Percentiles rank a stretch among this genome's conserved stretches.
Conservation (phyloP, 2,113 vertebrate genomes). For the Poeciliopsis turrubarensis region DNA sequence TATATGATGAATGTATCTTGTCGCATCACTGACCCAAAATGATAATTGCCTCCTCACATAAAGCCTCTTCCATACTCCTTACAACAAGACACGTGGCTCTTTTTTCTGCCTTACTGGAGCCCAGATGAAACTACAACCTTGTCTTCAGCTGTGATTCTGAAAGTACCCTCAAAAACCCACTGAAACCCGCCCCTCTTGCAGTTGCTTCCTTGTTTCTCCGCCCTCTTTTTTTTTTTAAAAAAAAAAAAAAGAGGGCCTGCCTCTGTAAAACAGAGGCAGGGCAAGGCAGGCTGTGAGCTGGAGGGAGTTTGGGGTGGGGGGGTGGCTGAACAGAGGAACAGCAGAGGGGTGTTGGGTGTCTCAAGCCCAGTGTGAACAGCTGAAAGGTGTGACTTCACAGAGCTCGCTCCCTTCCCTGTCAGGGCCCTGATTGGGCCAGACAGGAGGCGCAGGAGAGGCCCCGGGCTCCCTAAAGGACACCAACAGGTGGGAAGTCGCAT, state of each 20-base stretch:
- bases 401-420: constrained; percentile 84
- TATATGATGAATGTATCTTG: background rate
- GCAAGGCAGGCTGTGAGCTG: constrained; percentile 38
- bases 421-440: constrained; percentile 92
- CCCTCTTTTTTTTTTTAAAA: constrained; percentile 26
- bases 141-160: constrained; percentile 68
- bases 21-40: background rate
- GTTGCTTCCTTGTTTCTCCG: constrained; percentile 67
- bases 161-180: constrained; percentile 49
- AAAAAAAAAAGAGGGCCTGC: constrained; percentile 23
- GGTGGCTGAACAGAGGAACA: constrained; percentile 44
- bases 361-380: constrained; percentile 87
- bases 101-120: constrained; percentile 17
- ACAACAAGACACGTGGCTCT: constrained; percentile 16
- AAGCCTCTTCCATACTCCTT: background rate
- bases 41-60: background rate
- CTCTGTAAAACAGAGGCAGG: constrained; percentile 65
- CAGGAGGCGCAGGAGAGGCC: constrained; percentile 89
- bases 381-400: constrained; percentile 93
- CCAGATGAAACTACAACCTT: constrained; percentile 55
- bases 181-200: constrained; percentile 68
- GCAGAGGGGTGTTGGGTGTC: constrained; percentile 81
- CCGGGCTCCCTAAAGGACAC: constrained; percentile 89
- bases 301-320: constrained; percentile 6
- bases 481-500: constrained; percentile 88